Base-by-base conservation (phyloP, 1,140 invertebrate genomes). In the Dendroctonus valens region DNA sequence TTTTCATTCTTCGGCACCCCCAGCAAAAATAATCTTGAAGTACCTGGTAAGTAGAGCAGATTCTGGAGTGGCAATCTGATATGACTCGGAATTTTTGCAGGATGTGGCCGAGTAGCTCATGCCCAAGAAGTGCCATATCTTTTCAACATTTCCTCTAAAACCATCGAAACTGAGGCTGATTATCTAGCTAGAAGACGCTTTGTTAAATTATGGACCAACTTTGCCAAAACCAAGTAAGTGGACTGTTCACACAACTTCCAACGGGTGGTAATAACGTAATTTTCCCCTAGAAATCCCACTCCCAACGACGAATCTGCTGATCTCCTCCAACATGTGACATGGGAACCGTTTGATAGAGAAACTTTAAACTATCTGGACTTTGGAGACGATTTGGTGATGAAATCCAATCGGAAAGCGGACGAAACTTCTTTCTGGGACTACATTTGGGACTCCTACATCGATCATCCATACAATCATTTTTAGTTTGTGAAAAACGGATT, bases 141-240 rank as follows among this genome's bases (percentile, higher is more conserved):
- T 7, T 61, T 61, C 41, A 61, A 61, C 12, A 41, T 61, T 61
- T 52, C 49, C 12, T n/a, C 42, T 5, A 59, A 41, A 52, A 39
- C 48, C 8, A 51, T 61, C 5, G 59, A 51, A 51, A 61, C 59
- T 26, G 59, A 61, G 6, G 59, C 59, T 40, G 59, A 61, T 41
- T 61, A 37, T 41, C 41, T 61, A n/a, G 41, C 59, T 14, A 61
- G 59, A 49, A 59, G 44, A 11, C 26, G 58, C 8, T 38, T 59
- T 2, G 46, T 59, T 39, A 59, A 49, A 49, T 41, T 61, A 11
- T 61, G 61, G 51, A 54, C 40, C 26, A 63, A 63, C 39, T 63
- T 63, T 39, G 61, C 61, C 6, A 63, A 54, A 63, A 54, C 51
- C 26, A 26, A 26, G 26, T 26, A 26, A 26, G 26, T 3, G 26